Conservation (phyloP, 2,888 invertebrate species). For the Lasioglossum zephyrum region DNA sequence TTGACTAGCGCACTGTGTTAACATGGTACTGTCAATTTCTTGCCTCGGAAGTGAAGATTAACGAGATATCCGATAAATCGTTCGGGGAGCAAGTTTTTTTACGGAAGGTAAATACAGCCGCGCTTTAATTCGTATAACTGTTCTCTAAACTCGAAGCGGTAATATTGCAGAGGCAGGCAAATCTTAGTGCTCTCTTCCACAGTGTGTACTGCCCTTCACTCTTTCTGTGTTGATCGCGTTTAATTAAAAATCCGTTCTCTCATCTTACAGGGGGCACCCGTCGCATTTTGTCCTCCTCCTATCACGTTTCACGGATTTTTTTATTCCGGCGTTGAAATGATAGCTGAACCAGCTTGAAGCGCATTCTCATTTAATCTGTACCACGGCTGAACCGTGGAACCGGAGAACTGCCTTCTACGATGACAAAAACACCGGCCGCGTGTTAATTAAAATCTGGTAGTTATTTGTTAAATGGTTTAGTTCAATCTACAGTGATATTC, state of each 20-base stretch:
- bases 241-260: slow-evolving; percentile 3
- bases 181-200: not conserved
- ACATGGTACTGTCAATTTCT: not conserved
- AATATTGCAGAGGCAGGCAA: not conserved
- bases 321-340: not conserved
- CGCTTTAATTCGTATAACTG: not conserved
- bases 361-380: not conserved
- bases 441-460: slow-evolving; percentile 30
- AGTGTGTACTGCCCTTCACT: not conserved
- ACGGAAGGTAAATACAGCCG: not conserved
- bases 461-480: slow-evolving; percentile 25
- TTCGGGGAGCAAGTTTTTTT: not conserved
- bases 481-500: not conserved
- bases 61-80: not conserved
- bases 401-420: not conserved
- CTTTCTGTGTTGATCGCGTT: not conserved
- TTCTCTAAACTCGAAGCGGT: not conserved
- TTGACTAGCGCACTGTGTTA: too few relatives aligned
- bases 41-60: too few relatives aligned
- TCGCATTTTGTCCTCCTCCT: not conserved
- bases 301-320: not conserved
- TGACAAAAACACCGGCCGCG: not conserved
- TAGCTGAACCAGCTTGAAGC: not conserved
- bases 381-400: not conserved
- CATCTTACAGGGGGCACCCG: too few relatives aligned